phyloP scores from a whole-genome alignment of 2,797 vertebrate species.

The Lacerta agilis region DNA sequence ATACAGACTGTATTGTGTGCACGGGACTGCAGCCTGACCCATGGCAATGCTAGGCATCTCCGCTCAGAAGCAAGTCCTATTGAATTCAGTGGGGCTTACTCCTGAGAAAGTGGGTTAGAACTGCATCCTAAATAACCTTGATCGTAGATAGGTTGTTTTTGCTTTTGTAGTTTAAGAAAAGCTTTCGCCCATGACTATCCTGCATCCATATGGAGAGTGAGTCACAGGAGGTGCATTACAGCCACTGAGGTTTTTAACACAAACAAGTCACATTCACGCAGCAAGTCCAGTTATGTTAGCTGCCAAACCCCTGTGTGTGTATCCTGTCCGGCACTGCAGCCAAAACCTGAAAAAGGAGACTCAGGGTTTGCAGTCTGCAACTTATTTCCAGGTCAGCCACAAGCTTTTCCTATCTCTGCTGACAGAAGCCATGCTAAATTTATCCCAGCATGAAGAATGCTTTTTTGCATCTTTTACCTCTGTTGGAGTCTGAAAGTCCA shows the following conservation, averaged over 20 bases:
- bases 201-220: background rate
- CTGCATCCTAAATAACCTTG: background rate
- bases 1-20: no score
- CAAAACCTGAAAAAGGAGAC: background rate
- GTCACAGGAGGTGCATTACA: background rate
- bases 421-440: background rate
- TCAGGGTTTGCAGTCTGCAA: background rate
- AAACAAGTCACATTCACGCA: background rate
- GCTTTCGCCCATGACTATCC: background rate
- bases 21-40: no score
- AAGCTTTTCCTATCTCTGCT: slow-evolving; percentile 6
- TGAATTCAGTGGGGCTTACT: background rate
- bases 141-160: no score
- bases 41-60: no score
- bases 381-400: background rate
- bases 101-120: background rate
- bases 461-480: slow-evolving; percentile 37
- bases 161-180: no score
- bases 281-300: background rate
- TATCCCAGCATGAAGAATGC: slow-evolving; percentile 11
- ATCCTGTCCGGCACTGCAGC: background rate
- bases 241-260: background rate
- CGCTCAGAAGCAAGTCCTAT: no score
- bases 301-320: rapidly evolving
- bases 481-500: background rate